phyloP scores from a whole-genome alignment of 2,888 invertebrate species.

The Platynereis dumerilii region DNA sequence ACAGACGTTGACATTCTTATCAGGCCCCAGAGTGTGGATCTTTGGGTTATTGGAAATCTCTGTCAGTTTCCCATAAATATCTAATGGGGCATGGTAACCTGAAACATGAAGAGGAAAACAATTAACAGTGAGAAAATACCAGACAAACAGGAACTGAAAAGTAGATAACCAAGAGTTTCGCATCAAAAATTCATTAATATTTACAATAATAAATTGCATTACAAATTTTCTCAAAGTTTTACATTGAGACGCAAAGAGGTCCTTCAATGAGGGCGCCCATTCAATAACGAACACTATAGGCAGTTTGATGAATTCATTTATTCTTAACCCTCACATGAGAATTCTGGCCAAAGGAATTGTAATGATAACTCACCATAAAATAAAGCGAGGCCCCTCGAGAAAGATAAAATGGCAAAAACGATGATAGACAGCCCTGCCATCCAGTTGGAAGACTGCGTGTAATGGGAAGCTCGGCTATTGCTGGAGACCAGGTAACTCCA shows the following conservation, averaged over 20 bases:
- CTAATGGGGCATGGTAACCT: slow-evolving; percentile 87
- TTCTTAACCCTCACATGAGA: no score
- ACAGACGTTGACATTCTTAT: slow-evolving; percentile 74
- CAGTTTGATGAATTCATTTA: no score
- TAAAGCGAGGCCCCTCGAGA: slow-evolving; percentile 70
- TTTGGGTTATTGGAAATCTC: slow-evolving; percentile 52
- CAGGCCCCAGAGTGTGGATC: slow-evolving; percentile 48
- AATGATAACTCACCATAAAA: slow-evolving; percentile 68
- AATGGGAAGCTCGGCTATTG: slow-evolving; percentile 68
- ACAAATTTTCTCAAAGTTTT: no score
- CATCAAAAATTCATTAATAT: no score
- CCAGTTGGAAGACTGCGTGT: slow-evolving; percentile 78
- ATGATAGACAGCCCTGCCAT: slow-evolving; percentile 72
- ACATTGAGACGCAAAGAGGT: no score
- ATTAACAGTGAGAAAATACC: no score
- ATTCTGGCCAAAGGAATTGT: no score
- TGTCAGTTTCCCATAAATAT: slow-evolving; percentile 77
- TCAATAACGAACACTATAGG: no score
- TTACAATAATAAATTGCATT: no score
- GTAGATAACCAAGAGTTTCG: no score
- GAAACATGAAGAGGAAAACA: not conserved
- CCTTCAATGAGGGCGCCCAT: no score
- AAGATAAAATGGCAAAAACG: slow-evolving; percentile 64
- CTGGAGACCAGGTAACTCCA: slow-evolving; percentile 68
- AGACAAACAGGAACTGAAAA: no score